Evolutionary conservation across 2,797 vertebrate species (phyloP).

Genomic region (Podarcis lilfordi): DNA sequence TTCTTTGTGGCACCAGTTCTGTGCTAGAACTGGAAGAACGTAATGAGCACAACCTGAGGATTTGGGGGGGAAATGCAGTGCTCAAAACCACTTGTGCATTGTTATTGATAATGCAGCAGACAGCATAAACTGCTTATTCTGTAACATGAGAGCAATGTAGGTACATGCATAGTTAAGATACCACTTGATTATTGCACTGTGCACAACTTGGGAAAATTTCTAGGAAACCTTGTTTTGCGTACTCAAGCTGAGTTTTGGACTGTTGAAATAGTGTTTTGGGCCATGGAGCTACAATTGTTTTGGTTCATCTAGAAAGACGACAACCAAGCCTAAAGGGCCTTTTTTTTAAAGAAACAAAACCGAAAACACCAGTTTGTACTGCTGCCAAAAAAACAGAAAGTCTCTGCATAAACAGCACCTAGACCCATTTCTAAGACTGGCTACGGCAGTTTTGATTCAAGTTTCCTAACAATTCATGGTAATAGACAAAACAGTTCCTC

Average conservation of each 20-base stretch:
- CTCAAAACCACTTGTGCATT: not conserved
- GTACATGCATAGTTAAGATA: not conserved
- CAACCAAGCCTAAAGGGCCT: conserved; percentile 12
- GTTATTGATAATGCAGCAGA: not conserved
- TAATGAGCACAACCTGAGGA: not conserved
- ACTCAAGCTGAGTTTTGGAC: conserved; percentile 3
- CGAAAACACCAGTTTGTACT: conserved; percentile 7
- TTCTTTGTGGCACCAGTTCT: not conserved
- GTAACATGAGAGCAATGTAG: not conserved
- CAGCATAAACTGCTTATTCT: not conserved
- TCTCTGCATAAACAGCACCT: conserved; percentile 22
- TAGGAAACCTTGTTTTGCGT: not conserved
- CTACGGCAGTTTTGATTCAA: conserved; percentile 32
- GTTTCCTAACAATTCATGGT: conserved; percentile 25
- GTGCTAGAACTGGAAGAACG: not conserved
- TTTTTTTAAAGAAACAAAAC: conserved; percentile 1
- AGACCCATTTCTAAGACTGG: not conserved
- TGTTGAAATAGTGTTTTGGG: conserved; percentile 53
- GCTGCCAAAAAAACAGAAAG: conserved; percentile 12
- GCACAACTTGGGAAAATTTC: not conserved
- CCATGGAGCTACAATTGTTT: conserved; percentile 44
- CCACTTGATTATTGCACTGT: not conserved
- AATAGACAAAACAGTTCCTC: conserved; percentile 30
- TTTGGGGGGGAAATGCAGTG: not conserved
- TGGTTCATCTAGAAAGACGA: not conserved